A percentile compares a stretch with the other conserved stretches of the same genome.
Evolutionary conservation across 2,797 vertebrate genomes (phyloP).

Genomic region (Lithobates sylvaticus): DNA sequence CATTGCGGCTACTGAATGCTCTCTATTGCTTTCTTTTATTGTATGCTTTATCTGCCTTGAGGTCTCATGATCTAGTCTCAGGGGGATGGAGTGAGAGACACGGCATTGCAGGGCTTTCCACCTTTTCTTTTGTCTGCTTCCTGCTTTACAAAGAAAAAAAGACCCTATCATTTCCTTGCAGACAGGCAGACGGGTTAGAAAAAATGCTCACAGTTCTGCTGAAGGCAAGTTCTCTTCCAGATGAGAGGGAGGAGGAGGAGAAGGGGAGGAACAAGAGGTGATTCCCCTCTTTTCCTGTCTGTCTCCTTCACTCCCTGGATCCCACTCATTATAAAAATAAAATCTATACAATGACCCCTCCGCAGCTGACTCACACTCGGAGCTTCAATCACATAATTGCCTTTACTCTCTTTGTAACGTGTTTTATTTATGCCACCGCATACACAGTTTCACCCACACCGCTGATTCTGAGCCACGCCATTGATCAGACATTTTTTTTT

Average conservation of each 20-base stretch:
- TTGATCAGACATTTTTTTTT: neutral
- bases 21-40: constrained; percentile 57
- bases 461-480: neutral
- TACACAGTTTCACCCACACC: constrained; percentile 7
- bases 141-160: constrained; percentile 61
- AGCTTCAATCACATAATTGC: constrained; percentile 19
- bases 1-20: constrained; percentile 46
- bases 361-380: neutral
- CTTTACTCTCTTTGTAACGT: neutral
- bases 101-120: constrained; percentile 61
- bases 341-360: constrained; percentile 21
- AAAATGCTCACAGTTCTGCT: constrained; percentile 52
- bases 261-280: constrained; percentile 38
- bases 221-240: constrained; percentile 56
- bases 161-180: constrained; percentile 63
- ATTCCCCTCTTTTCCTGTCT: constrained; percentile 44
- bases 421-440: constrained; percentile 12
- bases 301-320: constrained; percentile 15
- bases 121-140: constrained; percentile 64
- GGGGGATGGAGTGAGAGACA: constrained; percentile 52
- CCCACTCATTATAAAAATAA: constrained; percentile 36
- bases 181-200: constrained; percentile 61
- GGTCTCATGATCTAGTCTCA: constrained; percentile 60
- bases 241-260: constrained; percentile 58
- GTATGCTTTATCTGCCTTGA: constrained; percentile 60